Conservation (phyloP, 2,113 vertebrate genomes). For the Sander vitreus region DNA sequence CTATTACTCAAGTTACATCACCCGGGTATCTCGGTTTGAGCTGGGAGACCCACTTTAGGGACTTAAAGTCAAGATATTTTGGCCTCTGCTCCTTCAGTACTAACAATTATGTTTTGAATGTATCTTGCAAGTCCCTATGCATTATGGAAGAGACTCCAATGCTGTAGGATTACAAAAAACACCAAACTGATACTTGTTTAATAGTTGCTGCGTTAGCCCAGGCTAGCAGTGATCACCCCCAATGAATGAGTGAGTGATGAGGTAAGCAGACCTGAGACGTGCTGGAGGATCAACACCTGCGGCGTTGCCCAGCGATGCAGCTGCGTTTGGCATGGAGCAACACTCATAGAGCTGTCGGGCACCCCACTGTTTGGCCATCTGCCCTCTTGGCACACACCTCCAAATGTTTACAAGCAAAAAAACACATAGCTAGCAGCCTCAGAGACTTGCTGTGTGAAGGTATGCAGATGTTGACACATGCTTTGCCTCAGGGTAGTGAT, state of each 20-base stretch:
- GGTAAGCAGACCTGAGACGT: conserved; percentile 55
- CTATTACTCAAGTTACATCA: conserved; percentile 20
- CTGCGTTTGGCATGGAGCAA: conserved; percentile 51
- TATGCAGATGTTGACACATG: conserved; percentile 74
- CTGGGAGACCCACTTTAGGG: neutral
- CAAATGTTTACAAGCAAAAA: conserved; percentile 71
- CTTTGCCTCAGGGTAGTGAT: conserved; percentile 61
- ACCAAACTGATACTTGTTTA: conserved; percentile 7
- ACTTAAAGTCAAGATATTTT: neutral
- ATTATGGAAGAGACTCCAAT: neutral
- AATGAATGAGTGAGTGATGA: conserved; percentile 52
- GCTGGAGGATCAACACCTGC: conserved; percentile 57
- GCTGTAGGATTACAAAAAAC: conserved; percentile 13
- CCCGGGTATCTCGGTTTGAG: neutral
- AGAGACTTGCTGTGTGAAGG: conserved; percentile 59
- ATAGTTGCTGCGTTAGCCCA: neutral
- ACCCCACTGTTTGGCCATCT: conserved; percentile 53
- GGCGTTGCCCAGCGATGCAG: conserved; percentile 45
- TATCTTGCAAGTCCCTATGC: neutral
- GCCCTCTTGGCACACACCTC: conserved; percentile 55
- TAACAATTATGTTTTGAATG: neutral
- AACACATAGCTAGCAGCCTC: conserved; percentile 60
- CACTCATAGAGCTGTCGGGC: conserved; percentile 57
- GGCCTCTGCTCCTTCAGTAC: neutral
- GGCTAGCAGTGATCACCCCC: conserved; percentile 21